Conservation (phyloP, 2,888 invertebrate genomes). For the Petrolisthes manimaculis region DNA sequence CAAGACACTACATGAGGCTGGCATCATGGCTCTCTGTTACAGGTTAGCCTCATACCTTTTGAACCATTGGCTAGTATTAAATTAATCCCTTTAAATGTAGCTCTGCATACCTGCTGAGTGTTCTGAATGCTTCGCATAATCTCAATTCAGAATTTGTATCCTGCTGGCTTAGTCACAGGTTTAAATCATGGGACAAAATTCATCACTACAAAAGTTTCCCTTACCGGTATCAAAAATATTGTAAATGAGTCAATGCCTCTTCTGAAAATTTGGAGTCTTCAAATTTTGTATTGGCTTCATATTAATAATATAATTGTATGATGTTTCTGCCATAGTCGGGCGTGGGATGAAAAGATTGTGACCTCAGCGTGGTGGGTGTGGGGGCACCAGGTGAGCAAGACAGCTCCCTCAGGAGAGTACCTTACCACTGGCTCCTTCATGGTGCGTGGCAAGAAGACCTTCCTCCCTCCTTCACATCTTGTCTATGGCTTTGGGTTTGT, state of each 20-base stretch:
- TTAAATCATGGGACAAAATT: no score
- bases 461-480: slow-evolving; percentile 90
- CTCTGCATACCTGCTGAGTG: no score
- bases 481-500: slow-evolving; percentile 94
- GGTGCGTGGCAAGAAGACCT: slow-evolving; percentile 98
- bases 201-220: no score
- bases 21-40: slow-evolving; percentile 65
- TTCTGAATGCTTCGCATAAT: no score
- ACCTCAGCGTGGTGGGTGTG: slow-evolving; percentile 98
- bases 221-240: no score
- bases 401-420: slow-evolving; percentile 97
- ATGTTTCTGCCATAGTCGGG: slow-evolving; percentile 78
- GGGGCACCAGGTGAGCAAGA: slow-evolving; percentile 95
- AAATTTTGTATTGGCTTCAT: no score
- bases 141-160: no score
- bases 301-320: neutral
- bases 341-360: slow-evolving; percentile 97
- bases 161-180: no score
- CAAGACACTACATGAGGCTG: slow-evolving; percentile 86
- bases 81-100: neutral
- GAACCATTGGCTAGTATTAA: neutral
- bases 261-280: no score
- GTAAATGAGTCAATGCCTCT: no score
- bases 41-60: slow-evolving; percentile 35
- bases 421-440: slow-evolving; percentile 96